Conservation (phyloP, 2,888 invertebrate genomes). For the Idaea aversata region DNA sequence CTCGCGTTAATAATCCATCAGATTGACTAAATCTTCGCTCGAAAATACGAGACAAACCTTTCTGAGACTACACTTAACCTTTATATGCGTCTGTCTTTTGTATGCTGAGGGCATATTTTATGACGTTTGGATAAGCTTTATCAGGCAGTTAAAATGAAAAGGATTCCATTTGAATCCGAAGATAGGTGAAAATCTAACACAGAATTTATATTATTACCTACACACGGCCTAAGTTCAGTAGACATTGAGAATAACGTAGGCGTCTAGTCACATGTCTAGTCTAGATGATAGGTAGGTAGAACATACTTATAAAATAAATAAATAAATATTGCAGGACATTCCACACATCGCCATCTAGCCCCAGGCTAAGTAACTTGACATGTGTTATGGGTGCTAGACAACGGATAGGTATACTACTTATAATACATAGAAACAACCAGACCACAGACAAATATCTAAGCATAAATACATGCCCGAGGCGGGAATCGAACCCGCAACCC, state of each 20-base stretch:
- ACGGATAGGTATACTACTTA: no score
- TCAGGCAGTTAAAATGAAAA: slow-evolving; percentile 44
- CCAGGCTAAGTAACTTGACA: no score
- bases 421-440: no score
- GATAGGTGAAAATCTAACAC: slow-evolving; percentile 30
- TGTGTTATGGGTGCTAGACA: no score
- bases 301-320: not conserved
- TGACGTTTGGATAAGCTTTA: slow-evolving; percentile 46
- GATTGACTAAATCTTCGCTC: slow-evolving; percentile 59
- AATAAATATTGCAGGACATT: no score
- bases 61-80: slow-evolving; percentile 30
- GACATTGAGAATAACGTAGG: slow-evolving; percentile 20
- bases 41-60: slow-evolving; percentile 38
- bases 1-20: slow-evolving; percentile 62
- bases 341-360: no score
- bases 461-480: no score
- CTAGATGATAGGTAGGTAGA: slow-evolving; percentile 9
- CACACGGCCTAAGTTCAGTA: slow-evolving; percentile 16
- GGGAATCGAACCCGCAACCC: no score
- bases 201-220: slow-evolving; percentile 38
- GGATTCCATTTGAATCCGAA: slow-evolving; percentile 40
- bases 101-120: slow-evolving; percentile 43
- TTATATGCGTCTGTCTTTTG: slow-evolving; percentile 34
- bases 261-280: slow-evolving; percentile 15
- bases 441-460: no score